phyloP scores from a whole-genome alignment of 2,888 invertebrate species.

The Eustalomyia histrio region DNA sequence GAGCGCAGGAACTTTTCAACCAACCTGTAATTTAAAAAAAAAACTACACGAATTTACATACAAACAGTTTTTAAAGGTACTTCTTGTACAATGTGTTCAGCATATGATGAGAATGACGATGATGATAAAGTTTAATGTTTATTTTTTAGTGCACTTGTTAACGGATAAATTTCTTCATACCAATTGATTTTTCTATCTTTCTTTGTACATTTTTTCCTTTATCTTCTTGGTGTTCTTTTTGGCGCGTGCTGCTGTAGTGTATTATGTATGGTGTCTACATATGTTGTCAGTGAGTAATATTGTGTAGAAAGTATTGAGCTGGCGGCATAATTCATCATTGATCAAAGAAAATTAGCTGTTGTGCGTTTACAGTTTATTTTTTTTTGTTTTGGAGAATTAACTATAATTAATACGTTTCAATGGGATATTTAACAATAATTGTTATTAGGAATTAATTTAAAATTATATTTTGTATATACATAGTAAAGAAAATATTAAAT shows the following conservation, averaged over 20 bases:
- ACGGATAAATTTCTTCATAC: constrained; percentile 54
- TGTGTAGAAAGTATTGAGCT: not conserved
- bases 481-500: not conserved
- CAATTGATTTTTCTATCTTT: constrained; percentile 33
- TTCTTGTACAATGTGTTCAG: constrained; percentile 39
- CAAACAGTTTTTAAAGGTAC: not conserved
- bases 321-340: constrained; percentile 45
- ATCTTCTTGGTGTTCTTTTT: constrained; percentile 17
- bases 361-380: constrained; percentile 40
- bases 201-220: not conserved
- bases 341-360: constrained; percentile 62
- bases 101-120: constrained; percentile 52
- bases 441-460: constrained; percentile 27
- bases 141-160: constrained; percentile 60
- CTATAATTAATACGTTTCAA: constrained; percentile 28
- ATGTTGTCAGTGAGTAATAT: not conserved
- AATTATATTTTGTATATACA: constrained; percentile 13
- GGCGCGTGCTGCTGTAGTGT: constrained; percentile 24
- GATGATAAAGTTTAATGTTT: constrained; percentile 50
- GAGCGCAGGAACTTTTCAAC: no score
- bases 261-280: not conserved
- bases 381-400: constrained; percentile 5
- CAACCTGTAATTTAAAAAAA: constrained; percentile 18
- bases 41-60: constrained; percentile 9
- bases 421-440: constrained; percentile 25